Percentiles rank a stretch among this genome's conserved stretches.
These are phyloP conservation scores for Cydia splendana DNA, from an alignment of 1,140 invertebrate genomes.

Conservation along the genomic window DNA sequence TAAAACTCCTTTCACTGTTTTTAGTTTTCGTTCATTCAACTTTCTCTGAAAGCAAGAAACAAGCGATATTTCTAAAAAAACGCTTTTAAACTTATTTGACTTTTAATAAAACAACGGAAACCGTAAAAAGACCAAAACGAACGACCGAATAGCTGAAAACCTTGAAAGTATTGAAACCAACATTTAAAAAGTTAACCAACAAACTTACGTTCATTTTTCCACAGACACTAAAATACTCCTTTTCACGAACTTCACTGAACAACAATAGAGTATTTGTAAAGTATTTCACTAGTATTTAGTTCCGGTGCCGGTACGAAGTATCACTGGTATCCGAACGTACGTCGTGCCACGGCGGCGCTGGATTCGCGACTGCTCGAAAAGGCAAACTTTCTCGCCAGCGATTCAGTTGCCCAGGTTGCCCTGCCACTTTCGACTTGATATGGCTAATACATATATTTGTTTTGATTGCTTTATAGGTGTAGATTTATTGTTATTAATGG, in stretches of 20 bases:
- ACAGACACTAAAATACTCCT: not conserved
- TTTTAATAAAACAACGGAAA: constrained; percentile 3
- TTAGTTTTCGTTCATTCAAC: constrained; percentile 5
- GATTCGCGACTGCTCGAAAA: constrained; percentile 23
- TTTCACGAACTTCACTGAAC: constrained; percentile 21
- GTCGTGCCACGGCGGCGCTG: not conserved
- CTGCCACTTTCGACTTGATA: constrained; percentile 26
- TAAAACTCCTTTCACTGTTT: constrained; percentile 17
- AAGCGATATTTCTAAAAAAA: not conserved
- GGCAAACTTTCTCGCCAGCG: constrained; percentile 19
- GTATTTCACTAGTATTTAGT: constrained; percentile 16
- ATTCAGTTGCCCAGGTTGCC: constrained; percentile 12
- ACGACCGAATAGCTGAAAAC: constrained; percentile 12
- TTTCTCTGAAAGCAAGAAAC: constrained; percentile 2
- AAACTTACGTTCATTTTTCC: constrained; percentile 33
- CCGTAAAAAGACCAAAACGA: not conserved
- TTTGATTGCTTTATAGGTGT: not conserved
- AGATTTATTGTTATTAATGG: not conserved
- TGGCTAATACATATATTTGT: constrained; percentile 12
- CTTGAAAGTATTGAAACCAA: constrained; percentile 1
- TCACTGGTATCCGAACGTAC: not conserved
- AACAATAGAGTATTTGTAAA: not conserved
- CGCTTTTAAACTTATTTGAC: not conserved
- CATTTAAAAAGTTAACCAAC: not conserved
- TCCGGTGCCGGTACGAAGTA: not conserved